phyloP scores from a whole-genome alignment of 1,140 invertebrate genomes.

The Pemphigus obesinymphae region DNA sequence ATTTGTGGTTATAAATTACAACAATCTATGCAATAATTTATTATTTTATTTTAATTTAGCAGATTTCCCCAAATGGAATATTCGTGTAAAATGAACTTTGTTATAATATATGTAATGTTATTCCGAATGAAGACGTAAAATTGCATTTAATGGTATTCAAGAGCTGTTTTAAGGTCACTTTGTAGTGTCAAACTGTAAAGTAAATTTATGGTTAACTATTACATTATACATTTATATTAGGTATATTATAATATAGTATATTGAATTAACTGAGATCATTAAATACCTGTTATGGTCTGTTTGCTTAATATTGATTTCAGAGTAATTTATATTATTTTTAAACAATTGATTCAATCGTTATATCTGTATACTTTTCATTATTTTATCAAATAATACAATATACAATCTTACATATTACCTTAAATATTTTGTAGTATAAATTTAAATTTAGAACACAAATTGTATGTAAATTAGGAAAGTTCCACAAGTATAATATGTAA shows the following conservation, averaged over 20 bases:
- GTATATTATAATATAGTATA: no score
- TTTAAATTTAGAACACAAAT: no score
- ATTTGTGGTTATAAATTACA: background rate
- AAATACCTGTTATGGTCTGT: background rate
- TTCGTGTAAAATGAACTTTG: background rate
- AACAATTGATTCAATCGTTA: no score
- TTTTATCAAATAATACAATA: no score
- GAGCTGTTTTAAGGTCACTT: background rate
- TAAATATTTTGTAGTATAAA: no score
- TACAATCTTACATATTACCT: no score
- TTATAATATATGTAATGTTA: background rate
- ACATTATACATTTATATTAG: no score
- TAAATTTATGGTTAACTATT: background rate
- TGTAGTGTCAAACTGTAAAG: background rate
- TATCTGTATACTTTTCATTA: no score
- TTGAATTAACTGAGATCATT: background rate
- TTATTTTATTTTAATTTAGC: background rate
- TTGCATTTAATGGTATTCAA: background rate
- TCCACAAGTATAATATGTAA: no score
- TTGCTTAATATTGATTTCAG: background rate
- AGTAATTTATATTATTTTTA: background rate
- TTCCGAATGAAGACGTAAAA: constrained; percentile 3
- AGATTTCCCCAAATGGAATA: background rate
- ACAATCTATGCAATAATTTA: background rate
- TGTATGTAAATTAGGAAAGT: no score